Evolutionary conservation across 2,113 vertebrate genomes (phyloP).

Genomic region (Entelurus aequoreus): DNA sequence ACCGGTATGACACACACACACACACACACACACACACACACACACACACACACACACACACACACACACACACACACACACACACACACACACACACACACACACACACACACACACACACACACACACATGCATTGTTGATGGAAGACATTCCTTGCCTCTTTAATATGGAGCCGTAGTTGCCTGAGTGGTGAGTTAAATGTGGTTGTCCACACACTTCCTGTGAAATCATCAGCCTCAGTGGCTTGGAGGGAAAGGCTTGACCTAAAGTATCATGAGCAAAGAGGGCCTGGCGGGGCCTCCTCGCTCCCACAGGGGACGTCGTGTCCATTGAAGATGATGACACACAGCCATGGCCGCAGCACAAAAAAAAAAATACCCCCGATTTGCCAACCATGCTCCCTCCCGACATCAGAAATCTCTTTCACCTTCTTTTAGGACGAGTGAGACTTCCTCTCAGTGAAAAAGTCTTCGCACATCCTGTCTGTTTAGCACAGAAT

Average conservation of each 20-base stretch:
- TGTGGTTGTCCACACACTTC: constrained; percentile 27
- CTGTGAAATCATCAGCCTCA: constrained; percentile 35
- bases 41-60: too few species aligned
- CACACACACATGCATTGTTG: not conserved
- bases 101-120: too few species aligned
- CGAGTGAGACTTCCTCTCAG: constrained; percentile 28
- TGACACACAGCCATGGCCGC: constrained; percentile 43
- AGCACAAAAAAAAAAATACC: constrained; percentile 1
- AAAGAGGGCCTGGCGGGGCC: constrained; percentile 20
- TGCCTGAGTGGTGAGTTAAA: not conserved
- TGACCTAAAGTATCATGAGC: constrained; percentile 42
- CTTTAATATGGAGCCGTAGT: not conserved
- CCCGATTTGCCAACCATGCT: constrained; percentile 17
- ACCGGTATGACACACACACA: too few species aligned
- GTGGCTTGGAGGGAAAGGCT: constrained; percentile 26
- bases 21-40: too few species aligned
- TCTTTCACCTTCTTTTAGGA: constrained; percentile 59
- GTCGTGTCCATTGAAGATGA: constrained; percentile 47
- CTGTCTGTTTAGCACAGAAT: constrained; percentile 36
- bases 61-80: too few species aligned
- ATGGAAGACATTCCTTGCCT: not conserved
- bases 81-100: too few species aligned
- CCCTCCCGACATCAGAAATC: constrained; percentile 33
- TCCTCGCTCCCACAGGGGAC: constrained; percentile 22
- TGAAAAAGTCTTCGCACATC: constrained; percentile 4